Base-by-base conservation (phyloP, 1,140 invertebrate genomes). In the Panagrolaimus sp. region DNA sequence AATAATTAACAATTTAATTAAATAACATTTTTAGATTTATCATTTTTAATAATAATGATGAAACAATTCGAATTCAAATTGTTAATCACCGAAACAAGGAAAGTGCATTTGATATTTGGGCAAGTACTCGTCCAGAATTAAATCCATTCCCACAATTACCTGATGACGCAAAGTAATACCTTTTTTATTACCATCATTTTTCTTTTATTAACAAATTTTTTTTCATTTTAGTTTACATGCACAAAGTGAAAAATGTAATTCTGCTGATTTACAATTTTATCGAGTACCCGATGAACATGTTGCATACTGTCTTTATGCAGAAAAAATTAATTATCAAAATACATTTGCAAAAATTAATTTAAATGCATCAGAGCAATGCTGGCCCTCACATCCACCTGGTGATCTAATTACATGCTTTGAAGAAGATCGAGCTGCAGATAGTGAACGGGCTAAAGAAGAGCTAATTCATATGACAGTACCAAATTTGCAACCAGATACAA, bases 211-310 rank as follows among this genome's bases (percentile, higher is more conserved):
- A 11, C 27, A 25, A 11, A 20, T 1, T 20, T 57, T 57, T n/a
- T n/a, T n/a, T n/a, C n/a, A n/a, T n/a, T n/a, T 57, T 57, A 57
- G 51, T 57, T 57, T 57, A 16, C 51, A 57, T 57, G 51, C 51
- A 57, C 51, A 57, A 20, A 57, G 51, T 23, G 51, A 27, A 57
- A 57, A 57, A 16, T 57, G 51, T 27, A 57, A 57, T 27, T 25
- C 20, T 57, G 51, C 51, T n/a, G 51, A 57, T 57, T 27, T 57
- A 9, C 51, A 57, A 57, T 57, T 57, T 20, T 57, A 57, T 27
- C 51, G 51, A 1, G 51, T 57, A 57, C 51, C 51, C 3, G 51
- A 57, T 57, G 51, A 25, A 20, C 51, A 57, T 57, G 51, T 57
- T 27, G 51, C 51, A 20, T 57, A 57, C 5, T 57, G 51, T 27